phyloP scores from a whole-genome alignment of 2,113 vertebrate genomes.

The Romanogobio albipinnatus region DNA sequence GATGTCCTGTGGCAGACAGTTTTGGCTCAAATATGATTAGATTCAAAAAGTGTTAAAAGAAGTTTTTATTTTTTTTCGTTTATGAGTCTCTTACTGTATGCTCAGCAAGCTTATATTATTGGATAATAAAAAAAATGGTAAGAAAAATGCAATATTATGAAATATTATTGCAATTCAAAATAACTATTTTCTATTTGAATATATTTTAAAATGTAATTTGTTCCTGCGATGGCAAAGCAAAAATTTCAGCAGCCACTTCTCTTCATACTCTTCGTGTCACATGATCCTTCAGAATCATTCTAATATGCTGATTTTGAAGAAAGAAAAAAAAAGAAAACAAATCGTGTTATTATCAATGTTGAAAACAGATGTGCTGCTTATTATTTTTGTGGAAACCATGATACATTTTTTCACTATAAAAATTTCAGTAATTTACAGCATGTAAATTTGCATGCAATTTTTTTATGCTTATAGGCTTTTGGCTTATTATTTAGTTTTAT shows the following conservation, averaged over 20 bases:
- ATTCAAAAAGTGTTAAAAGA: too few relatives aligned
- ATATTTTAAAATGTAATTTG: too few relatives aligned
- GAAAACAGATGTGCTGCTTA: neutral
- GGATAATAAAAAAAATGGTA: too few relatives aligned
- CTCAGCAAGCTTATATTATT: neutral
- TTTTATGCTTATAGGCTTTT: neutral
- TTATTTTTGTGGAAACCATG: neutral
- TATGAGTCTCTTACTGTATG: neutral
- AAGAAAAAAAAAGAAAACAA: too few relatives aligned
- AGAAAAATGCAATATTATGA: neutral
- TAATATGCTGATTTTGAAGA: too few relatives aligned
- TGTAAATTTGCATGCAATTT: neutral
- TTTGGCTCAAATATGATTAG: neutral
- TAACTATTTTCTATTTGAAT: too few relatives aligned
- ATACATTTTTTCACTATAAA: neutral
- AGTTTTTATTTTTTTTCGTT: too few relatives aligned
- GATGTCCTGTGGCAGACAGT: neutral
- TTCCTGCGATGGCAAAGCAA: too few relatives aligned
- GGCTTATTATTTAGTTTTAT: neutral
- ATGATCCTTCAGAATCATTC: too few relatives aligned
- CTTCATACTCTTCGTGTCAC: too few relatives aligned
- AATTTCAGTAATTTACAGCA: neutral
- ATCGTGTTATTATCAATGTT: too few relatives aligned
- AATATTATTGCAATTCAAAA: neutral
- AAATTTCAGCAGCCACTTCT: too few relatives aligned